Percentiles rank a stretch among this genome's conserved stretches.
phyloP scores from a whole-genome alignment of 2,888 invertebrate species.

The Trilocha varians region DNA sequence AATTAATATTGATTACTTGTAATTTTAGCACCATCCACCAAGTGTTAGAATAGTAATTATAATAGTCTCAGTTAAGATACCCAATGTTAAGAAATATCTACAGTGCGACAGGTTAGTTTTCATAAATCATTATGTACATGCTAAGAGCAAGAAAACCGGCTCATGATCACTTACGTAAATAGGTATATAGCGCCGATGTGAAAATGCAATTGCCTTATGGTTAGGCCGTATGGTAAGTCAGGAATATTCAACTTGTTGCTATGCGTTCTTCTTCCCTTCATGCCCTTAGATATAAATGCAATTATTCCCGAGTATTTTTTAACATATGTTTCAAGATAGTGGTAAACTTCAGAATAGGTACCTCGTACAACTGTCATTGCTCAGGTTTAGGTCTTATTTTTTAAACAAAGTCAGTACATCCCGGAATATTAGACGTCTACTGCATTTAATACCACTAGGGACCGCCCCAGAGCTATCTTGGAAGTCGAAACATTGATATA shows the following conservation, averaged over 20 bases:
- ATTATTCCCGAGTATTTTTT: slow-evolving; percentile 8
- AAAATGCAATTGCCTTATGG: slow-evolving; percentile 18
- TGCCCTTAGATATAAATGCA: slow-evolving; percentile 27
- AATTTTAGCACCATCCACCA: too few species aligned
- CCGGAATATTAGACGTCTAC: background rate
- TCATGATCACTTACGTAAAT: slow-evolving; percentile 59
- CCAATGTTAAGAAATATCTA: background rate
- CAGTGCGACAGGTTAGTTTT: background rate
- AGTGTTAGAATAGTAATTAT: too few species aligned
- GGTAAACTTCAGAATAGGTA: background rate
- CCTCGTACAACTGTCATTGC: background rate
- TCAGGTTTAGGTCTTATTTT: background rate
- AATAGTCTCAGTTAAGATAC: background rate
- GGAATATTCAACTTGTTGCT: slow-evolving; percentile 12
- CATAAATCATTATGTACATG: slow-evolving; percentile 20
- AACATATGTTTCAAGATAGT: background rate
- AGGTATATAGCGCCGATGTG: slow-evolving; percentile 22
- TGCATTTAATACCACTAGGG: background rate
- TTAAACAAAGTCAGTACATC: background rate
- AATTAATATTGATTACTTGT: too few species aligned
- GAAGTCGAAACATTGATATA: background rate
- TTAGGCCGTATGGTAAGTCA: slow-evolving; percentile 6
- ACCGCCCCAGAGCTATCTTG: background rate
- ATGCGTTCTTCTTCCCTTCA: slow-evolving; percentile 20
- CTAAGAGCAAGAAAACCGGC: slow-evolving; percentile 48